Percentiles rank a stretch among this genome's conserved stretches.
Evolutionary conservation across 2,888 invertebrate species (phyloP).

Genomic region (Dryomyza anilis): DNA sequence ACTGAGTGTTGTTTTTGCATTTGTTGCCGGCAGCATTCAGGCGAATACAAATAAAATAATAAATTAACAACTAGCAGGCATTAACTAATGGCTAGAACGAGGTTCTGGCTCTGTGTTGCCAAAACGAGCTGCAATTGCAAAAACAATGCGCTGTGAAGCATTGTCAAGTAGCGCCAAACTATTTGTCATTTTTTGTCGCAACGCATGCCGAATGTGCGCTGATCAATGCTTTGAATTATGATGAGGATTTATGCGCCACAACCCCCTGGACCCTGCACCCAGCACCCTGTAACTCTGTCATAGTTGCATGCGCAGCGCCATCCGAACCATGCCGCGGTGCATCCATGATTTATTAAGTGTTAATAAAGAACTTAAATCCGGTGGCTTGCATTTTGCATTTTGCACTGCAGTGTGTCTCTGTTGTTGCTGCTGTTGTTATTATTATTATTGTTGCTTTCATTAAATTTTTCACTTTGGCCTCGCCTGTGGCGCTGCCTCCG

Average conservation of each 20-base stretch:
- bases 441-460: conserved; percentile 18
- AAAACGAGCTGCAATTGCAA: background rate
- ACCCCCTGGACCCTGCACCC: background rate
- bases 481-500: background rate
- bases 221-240: conserved; percentile 59
- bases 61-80: background rate
- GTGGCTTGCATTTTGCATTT: conserved; percentile 46
- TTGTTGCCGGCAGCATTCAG: no score
- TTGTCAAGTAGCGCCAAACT: conserved; percentile 48
- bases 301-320: background rate
- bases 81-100: background rate
- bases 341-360: conserved; percentile 57
- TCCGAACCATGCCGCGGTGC: conserved; percentile 11
- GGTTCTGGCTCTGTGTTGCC: background rate
- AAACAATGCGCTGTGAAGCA: background rate
- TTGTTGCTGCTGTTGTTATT: conserved; percentile 19
- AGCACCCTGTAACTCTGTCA: background rate
- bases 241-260: conserved; percentile 50
- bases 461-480: conserved; percentile 21
- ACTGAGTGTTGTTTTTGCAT: background rate
- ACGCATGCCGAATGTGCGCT: conserved; percentile 35
- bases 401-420: background rate
- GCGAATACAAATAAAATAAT: conserved; percentile 6
- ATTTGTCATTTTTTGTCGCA: conserved; percentile 50
- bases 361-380: conserved; percentile 58